phyloP scores from a whole-genome alignment of 37 sponge, comb jelly and placozoan species.

The Tethya wilhelma region DNA sequence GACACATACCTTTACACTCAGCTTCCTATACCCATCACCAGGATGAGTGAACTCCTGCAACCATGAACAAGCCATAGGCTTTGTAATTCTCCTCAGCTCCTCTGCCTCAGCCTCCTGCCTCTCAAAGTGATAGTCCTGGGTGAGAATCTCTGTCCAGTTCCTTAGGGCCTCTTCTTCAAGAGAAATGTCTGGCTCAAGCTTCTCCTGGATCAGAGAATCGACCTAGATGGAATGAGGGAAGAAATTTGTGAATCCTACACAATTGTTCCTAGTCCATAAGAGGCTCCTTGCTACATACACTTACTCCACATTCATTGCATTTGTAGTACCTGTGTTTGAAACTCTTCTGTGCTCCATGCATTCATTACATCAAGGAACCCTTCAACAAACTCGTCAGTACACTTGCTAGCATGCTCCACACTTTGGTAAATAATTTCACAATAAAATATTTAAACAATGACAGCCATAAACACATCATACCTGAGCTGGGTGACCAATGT shows the following conservation, averaged over 20 bases:
- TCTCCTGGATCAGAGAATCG: constrained; percentile 45
- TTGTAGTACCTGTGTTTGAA: constrained; percentile 30
- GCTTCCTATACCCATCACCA: constrained; percentile 32
- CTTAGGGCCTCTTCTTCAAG: constrained; percentile 70
- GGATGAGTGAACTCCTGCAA: constrained; percentile 12
- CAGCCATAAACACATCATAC: not conserved
- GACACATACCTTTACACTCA: constrained; percentile 43
- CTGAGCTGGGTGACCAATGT: constrained; percentile 70
- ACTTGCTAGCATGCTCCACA: constrained; percentile 16
- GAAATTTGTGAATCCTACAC: no score
- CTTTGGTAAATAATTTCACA: constrained; percentile 7
- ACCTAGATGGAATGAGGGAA: no score
- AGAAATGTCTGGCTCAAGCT: constrained; percentile 56
- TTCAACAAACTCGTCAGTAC: constrained; percentile 49
- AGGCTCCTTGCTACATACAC: not conserved
- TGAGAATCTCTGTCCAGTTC: constrained; percentile 68
- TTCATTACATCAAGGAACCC: constrained; percentile 24
- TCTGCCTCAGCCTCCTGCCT: constrained; percentile 36
- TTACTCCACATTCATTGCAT: not conserved
- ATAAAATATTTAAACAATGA: not conserved
- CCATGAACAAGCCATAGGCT: constrained; percentile 34
- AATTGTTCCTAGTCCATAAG: no score
- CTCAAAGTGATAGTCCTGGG: constrained; percentile 50
- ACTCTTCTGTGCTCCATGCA: constrained; percentile 5
- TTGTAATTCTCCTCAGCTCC: constrained; percentile 16